These are phyloP conservation scores for Catostylus mosaicus DNA, from an alignment of 30 jellyfish, hydroid and myxozoan species.

Conservation along the genomic window DNA sequence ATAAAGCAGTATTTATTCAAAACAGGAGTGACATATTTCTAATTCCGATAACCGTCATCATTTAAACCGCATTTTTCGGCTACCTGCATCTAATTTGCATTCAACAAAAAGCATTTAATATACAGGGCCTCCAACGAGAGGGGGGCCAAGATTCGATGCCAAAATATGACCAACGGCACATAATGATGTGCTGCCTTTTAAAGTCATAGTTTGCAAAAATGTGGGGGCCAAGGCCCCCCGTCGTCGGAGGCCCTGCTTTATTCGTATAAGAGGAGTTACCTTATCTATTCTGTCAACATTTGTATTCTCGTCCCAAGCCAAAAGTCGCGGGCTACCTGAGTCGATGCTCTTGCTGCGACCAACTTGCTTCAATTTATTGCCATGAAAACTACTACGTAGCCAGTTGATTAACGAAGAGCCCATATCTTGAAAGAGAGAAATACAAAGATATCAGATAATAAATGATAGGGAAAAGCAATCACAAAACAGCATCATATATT, in stretches of 20 bases:
- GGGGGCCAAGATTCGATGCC: no score
- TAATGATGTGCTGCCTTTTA: no score
- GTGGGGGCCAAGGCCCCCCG: not conserved
- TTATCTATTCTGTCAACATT: conserved; percentile 85
- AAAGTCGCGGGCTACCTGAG: conserved; percentile 33
- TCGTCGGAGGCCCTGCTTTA: not conserved
- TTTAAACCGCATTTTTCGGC: no score
- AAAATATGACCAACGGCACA: no score
- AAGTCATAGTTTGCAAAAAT: no score
- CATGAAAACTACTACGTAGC: conserved; percentile 59
- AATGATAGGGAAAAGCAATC: no score
- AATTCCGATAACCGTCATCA: no score
- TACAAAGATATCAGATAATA: no score
- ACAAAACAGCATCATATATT: no score
- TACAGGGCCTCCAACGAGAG: not conserved
- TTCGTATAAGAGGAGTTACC: conserved; percentile 42
- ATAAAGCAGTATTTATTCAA: no score
- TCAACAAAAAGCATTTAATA: not conserved
- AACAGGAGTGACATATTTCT: no score
- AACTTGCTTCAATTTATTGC: conserved; percentile 26
- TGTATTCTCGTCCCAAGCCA: conserved; percentile 72
- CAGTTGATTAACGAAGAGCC: conserved; percentile 50
- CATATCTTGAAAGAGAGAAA: conserved; percentile 32
- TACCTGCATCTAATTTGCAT: no score
- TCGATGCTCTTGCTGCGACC: conserved; percentile 46